Base-by-base conservation (phyloP, 2,113 vertebrate species). In the Tragelaphus scriptus region DNA sequence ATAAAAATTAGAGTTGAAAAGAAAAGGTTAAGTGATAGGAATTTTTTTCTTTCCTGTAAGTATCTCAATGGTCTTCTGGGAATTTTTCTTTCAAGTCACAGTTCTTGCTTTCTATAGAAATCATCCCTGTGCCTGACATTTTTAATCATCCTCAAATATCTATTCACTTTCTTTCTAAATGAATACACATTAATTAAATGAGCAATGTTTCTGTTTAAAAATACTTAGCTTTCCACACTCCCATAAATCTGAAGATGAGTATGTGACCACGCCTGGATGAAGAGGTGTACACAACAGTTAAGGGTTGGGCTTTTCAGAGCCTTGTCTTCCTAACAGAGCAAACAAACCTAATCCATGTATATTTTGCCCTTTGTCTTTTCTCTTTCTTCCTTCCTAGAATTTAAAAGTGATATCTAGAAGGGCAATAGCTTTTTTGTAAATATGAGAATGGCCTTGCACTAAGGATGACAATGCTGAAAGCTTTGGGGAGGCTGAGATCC, bases 81-180 rank as follows among this genome's bases (percentile, higher is more conserved):
- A 80, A 59, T 56, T 94, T 90, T 94, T 55, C 23, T 96, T 79
- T 80, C 15, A 94, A 81, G 12, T 85, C 7, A 93, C 88, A 47
- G 21, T 17, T 94, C 77, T 90, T 56, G 63, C 17, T 75, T 97
- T 96, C 88, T 96, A 88, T 9, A 97, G 93, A 90, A 94, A 94
- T 81, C 28, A 71, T 55, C 25, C 26, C 19, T 85, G 2, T 92
- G 17, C 58, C 15, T 80, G 47, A 53, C 3, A 82, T 88, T 94
- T 88, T 85, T 75, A 92, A 94, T 92, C 96, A 10, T 23, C n/a
- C 28, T 95, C 15, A 77, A 86, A 71, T 93, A 87, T 36, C 51
- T 58, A n/a, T 85, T 92, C 8, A 53, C 23, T 51, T 56, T 19
- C 30, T 68, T 94, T 89, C 28, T n/a, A 82, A 86, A n/a, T 65